Percentiles rank a stretch among this genome's conserved stretches.
phyloP scores from a whole-genome alignment of 2,888 invertebrate genomes.

The Phasia obesa region DNA sequence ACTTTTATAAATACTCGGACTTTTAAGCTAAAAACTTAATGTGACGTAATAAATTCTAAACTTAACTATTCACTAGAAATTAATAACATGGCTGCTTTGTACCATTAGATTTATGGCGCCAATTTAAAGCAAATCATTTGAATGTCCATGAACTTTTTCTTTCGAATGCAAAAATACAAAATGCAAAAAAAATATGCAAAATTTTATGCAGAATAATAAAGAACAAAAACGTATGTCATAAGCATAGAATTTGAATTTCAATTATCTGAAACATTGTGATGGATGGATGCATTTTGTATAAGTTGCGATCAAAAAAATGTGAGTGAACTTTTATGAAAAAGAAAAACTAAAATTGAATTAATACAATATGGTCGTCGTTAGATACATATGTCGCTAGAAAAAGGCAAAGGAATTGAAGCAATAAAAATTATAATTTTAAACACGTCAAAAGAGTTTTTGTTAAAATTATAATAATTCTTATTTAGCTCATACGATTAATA shows the following conservation, averaged over 20 bases:
- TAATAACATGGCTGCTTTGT: conserved; percentile 13
- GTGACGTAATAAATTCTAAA: not conserved
- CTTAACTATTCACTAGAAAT: not conserved
- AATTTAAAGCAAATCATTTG: conserved; percentile 22
- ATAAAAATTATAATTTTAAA: not conserved
- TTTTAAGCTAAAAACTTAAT: not conserved
- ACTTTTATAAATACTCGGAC: no score
- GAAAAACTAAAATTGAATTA: conserved; percentile 1
- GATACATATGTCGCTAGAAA: conserved; percentile 14
- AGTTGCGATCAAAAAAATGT: conserved; percentile 39
- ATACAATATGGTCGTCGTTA: conserved; percentile 9
- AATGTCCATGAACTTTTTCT: conserved; percentile 59
- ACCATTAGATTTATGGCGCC: conserved; percentile 19
- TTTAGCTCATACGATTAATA: no score
- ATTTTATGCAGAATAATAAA: conserved; percentile 35
- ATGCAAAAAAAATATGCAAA: conserved; percentile 46
- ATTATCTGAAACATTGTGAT: conserved; percentile 42
- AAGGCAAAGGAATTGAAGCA: conserved; percentile 8
- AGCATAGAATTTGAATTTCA: conserved; percentile 58
- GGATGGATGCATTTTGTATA: conserved; percentile 45
- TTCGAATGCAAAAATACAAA: conserved; percentile 23
- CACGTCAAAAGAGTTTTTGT: conserved; percentile 5
- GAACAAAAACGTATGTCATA: not conserved
- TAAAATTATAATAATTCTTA: no score
- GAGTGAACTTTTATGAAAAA: conserved; percentile 48